Conservation (phyloP, 2,113 vertebrate genomes). For the Paradoxurus hermaphroditus region DNA sequence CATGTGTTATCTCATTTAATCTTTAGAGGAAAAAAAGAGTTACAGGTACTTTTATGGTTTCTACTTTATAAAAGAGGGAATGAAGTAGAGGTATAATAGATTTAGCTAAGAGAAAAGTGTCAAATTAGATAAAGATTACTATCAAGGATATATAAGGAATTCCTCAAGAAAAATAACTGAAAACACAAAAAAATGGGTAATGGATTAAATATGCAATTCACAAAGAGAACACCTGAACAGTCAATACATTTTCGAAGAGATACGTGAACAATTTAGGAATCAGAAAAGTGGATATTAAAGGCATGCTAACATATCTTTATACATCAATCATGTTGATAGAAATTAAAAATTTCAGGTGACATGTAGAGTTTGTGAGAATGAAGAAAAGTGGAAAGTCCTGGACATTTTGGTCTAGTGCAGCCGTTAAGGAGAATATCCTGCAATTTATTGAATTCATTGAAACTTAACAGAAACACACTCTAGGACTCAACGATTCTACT, state of each 20-base stretch:
- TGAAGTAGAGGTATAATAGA: neutral
- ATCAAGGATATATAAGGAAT: neutral
- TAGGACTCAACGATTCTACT: neutral
- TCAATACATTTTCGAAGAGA: neutral
- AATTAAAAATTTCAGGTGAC: neutral
- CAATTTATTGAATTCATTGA: neutral
- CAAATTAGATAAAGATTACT: neutral
- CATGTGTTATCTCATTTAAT: neutral
- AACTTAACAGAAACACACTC: neutral
- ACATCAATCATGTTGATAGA: neutral
- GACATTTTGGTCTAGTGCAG: neutral
- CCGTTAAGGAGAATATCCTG: neutral
- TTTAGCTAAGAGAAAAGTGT: neutral
- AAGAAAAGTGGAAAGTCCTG: neutral
- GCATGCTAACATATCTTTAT: neutral
- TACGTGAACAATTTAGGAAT: neutral
- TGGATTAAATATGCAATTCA: neutral
- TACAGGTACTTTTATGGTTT: neutral
- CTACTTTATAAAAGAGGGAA: neutral
- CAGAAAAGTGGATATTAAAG: neutral
- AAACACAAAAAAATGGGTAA: neutral
- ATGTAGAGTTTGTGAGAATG: neutral
- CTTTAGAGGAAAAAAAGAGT: neutral
- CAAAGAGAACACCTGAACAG: neutral
- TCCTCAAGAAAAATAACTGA: neutral